A percentile compares a stretch with the other conserved stretches of the same genome.
These are phyloP conservation scores for Euclidia mi DNA, from an alignment of 2,888 invertebrate species.

Conservation along the genomic window DNA sequence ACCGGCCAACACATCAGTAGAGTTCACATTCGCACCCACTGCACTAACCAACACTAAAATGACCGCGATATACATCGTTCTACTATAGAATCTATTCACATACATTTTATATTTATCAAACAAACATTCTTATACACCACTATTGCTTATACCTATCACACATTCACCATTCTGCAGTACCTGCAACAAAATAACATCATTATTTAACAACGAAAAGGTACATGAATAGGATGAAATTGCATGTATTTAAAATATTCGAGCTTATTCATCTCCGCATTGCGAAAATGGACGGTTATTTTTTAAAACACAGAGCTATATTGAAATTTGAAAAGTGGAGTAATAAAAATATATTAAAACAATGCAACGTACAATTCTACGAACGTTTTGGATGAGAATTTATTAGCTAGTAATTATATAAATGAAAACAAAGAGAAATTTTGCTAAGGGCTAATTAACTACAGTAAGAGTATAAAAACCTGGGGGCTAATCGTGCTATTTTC, in stretches of 20 bases:
- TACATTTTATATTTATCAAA: conserved; percentile 45
- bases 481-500: too few relatives aligned
- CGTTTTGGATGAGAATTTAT: too few relatives aligned
- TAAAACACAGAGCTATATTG: conserved; percentile 5
- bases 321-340: not conserved
- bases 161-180: conserved; percentile 48
- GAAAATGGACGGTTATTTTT: conserved; percentile 21
- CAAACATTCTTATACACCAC: conserved; percentile 27
- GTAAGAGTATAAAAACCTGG: too few relatives aligned
- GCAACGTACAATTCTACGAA: too few relatives aligned
- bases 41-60: conserved; percentile 82
- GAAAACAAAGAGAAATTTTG: too few relatives aligned
- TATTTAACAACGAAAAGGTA: conserved; percentile 24
- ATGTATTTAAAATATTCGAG: conserved; percentile 16
- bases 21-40: conserved; percentile 79
- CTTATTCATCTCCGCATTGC: conserved; percentile 9
- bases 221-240: conserved; percentile 1
- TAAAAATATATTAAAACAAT: not conserved
- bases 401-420: too few relatives aligned
- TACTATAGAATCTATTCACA: conserved; percentile 48
- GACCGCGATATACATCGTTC: conserved; percentile 73
- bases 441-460: too few relatives aligned
- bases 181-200: conserved; percentile 55
- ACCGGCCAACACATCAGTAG: conserved; percentile 48
- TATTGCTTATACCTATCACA: conserved; percentile 29